These are phyloP conservation scores for Sebastes oblongus DNA, from an alignment of 2,797 vertebrate genomes.

Conservation along the genomic window DNA sequence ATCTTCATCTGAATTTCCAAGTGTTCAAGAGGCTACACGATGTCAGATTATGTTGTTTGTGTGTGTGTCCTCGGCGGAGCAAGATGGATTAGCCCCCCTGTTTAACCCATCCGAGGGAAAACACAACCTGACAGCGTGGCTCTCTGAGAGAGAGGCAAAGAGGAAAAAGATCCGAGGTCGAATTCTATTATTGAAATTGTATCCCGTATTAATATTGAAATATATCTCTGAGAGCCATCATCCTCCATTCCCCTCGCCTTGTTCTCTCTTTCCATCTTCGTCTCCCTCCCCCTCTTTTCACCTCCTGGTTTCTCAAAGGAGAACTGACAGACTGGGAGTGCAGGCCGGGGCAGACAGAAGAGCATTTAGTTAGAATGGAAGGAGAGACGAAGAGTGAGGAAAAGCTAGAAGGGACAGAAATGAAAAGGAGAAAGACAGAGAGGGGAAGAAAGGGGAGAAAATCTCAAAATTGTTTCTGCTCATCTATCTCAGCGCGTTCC, in stretches of 20 bases:
- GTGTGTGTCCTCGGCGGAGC: constrained; percentile 33
- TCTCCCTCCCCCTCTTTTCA: constrained; percentile 16
- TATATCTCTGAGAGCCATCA: constrained; percentile 54
- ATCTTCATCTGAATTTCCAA: constrained; percentile 63
- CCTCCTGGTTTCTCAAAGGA: constrained; percentile 45
- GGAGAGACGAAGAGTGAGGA: constrained; percentile 1
- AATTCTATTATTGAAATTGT: constrained; percentile 61
- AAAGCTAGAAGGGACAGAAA: constrained; percentile 20
- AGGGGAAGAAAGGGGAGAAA: constrained; percentile 6
- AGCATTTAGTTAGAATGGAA: constrained; percentile 14
- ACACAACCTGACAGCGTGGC: constrained; percentile 52
- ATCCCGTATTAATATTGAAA: constrained; percentile 60
- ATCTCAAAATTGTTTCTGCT: constrained; percentile 40
- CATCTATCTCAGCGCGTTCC: constrained; percentile 30
- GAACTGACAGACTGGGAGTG: constrained; percentile 43
- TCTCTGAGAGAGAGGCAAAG: constrained; percentile 31
- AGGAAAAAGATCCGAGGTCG: constrained; percentile 38
- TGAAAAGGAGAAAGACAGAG: background rate
- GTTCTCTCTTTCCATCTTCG: constrained; percentile 20
- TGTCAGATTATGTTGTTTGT: constrained; percentile 55
- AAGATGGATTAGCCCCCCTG: constrained; percentile 60
- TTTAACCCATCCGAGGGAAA: constrained; percentile 50
- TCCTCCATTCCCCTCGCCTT: constrained; percentile 35
- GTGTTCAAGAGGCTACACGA: constrained; percentile 30
- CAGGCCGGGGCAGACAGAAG: constrained; percentile 28